Evolutionary conservation across 2,113 vertebrate genomes (phyloP).

Genomic region (Jaculus jaculus): DNA sequence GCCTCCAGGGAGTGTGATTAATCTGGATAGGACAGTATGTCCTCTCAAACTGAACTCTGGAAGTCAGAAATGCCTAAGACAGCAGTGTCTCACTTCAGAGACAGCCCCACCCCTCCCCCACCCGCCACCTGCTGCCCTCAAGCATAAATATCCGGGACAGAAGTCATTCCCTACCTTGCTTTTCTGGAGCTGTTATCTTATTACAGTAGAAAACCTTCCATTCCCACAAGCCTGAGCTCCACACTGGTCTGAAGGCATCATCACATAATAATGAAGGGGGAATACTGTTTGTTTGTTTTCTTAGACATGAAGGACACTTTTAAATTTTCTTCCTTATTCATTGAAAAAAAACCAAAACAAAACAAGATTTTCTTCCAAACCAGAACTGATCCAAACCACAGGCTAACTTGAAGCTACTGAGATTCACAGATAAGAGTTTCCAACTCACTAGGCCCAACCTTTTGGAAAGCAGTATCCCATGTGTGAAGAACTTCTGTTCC

Average conservation of each 20-base stretch:
- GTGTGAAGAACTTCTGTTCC: not conserved
- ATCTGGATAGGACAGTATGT: not conserved
- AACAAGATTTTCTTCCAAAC: not conserved
- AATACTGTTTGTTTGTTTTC: not conserved
- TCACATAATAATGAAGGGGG: not conserved
- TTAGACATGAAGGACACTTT: not conserved
- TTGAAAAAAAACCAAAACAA: not conserved
- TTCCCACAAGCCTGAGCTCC: not conserved
- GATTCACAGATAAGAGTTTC: not conserved
- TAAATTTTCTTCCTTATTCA: not conserved
- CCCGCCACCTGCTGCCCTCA: not conserved
- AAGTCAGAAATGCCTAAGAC: not conserved
- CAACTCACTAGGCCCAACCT: not conserved
- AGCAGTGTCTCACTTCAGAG: not conserved
- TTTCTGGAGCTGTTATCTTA: not conserved
- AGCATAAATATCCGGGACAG: not conserved
- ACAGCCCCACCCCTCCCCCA: fast-evolving
- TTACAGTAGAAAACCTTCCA: not conserved
- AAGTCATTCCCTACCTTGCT: not conserved
- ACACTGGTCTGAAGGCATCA: not conserved
- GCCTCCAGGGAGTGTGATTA: not conserved
- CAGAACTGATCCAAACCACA: not conserved
- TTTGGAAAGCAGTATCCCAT: not conserved
- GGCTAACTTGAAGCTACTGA: not conserved
- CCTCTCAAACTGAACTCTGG: not conserved